phyloP scores from a whole-genome alignment of 1,140 invertebrate genomes.

The Drosophila burlai region DNA sequence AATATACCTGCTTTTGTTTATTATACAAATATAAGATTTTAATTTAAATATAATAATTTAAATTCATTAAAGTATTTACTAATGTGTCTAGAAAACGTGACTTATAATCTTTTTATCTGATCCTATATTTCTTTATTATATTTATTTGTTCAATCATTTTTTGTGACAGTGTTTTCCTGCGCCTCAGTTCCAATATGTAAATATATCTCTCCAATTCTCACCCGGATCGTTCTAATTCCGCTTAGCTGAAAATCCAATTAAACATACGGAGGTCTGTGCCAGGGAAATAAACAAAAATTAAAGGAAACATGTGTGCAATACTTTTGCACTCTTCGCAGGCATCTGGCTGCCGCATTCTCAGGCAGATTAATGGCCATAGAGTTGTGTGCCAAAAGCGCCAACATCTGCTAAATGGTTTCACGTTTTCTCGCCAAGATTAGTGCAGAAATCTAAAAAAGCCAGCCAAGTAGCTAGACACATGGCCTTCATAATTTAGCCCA shows the following conservation, averaged over 20 bases:
- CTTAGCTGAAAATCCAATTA: slow-evolving; percentile 70
- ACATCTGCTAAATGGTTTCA: slow-evolving; percentile 30
- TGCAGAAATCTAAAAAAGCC: not conserved
- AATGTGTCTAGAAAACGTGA: not conserved
- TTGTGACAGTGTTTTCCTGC: not conserved
- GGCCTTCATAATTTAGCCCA: slow-evolving; percentile 11
- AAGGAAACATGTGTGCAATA: slow-evolving; percentile 57
- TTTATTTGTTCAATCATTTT: not conserved
- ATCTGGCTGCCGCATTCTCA: slow-evolving; percentile 39
- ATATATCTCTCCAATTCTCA: slow-evolving; percentile 8
- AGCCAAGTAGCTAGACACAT: slow-evolving; percentile 3
- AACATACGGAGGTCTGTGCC: slow-evolving; percentile 33
- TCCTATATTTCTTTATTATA: too few relatives aligned
- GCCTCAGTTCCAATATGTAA: slow-evolving; percentile 12
- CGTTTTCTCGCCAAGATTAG: slow-evolving; percentile 6
- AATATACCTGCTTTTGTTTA: not conserved
- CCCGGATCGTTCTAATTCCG: slow-evolving; percentile 37
- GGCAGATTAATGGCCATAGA: slow-evolving; percentile 42
- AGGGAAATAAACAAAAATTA: slow-evolving; percentile 28
- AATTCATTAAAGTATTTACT: too few relatives aligned
- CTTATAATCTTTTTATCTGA: not conserved
- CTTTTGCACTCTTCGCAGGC: slow-evolving; percentile 41
- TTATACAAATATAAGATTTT: not conserved
- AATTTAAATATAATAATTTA: too few relatives aligned
- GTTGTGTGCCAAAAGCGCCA: slow-evolving; percentile 36